Base-by-base conservation (phyloP, 1,140 invertebrate species). In the Caenorhabditis briggsae region DNA sequence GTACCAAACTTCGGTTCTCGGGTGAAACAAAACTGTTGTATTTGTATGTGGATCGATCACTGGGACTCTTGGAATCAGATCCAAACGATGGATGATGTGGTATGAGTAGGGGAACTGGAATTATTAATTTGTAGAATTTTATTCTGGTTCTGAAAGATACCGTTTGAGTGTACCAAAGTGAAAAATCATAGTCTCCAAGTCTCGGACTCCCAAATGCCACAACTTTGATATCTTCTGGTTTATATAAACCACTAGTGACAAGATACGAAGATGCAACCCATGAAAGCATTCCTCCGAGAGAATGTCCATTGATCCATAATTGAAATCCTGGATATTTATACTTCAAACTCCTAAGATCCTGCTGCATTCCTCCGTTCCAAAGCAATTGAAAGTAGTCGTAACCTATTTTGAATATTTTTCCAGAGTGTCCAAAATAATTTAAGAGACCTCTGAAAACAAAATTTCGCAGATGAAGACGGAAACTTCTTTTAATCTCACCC, bases 351-450 rank as follows among this genome's bases (percentile, higher is more conserved):
- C 25, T 46, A 33, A 88, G 58, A 56, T 88, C 86, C n/a, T 83
- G 41, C 50, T 88, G 9, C n/a, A 88, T 46, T 58, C 88, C 88
- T 56, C 86, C 88, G 46, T 88, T 88, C 88, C 88, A 88, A 7
- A 88, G 64, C 6, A 33, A 18, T 3, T 53, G 43, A 50, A 88
- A 88, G 14, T 87, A 84, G 18, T 88, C 50, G 48, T 88, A 88
- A 58, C 88, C 14, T 16, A 46, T 8, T 70, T 70, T 70, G 41
- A 70, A 70, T 16, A 70, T 46, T 8, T 70, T 70, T n/a, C 64
- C 64, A n/a, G 9, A 8, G 43, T 70, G 43, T 11, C 33, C 33
- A 70, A 70, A 70, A n/a, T 70, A 70, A 7, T 11, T n/a, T 18
- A 18, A 12, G 9, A 70, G 20, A 7, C 64, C 64, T 18, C 64